phyloP scores from a whole-genome alignment of 2,888 invertebrate species.

The Leistus spinibarbis region DNA sequence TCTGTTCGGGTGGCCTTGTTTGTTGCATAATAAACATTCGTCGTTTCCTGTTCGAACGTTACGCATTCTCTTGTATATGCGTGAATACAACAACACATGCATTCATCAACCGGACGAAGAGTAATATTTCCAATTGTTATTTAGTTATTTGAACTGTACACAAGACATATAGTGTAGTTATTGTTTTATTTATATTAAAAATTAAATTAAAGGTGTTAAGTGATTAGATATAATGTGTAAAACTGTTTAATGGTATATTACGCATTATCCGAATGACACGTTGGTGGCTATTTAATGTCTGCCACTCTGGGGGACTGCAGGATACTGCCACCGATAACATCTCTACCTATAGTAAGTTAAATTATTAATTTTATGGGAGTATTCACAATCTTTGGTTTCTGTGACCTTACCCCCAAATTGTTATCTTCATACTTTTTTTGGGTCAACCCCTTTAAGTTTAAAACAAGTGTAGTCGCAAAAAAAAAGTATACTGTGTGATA shows the following conservation, averaged over 20 bases:
- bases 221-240: no score
- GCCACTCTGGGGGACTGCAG: slow-evolving; percentile 61
- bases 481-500: no score
- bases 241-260: background rate
- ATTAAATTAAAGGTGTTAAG: no score
- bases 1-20: background rate
- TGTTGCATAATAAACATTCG: background rate
- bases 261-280: slow-evolving; percentile 61
- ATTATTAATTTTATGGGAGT: background rate
- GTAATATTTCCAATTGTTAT: no score
- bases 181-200: no score
- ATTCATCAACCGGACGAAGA: no score
- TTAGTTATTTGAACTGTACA: no score
- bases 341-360: slow-evolving; percentile 22
- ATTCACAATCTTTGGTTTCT: no score
- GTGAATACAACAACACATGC: background rate
- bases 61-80: background rate
- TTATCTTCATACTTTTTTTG: background rate
- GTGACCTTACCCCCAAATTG: no score
- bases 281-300: slow-evolving; percentile 70
- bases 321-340: slow-evolving; percentile 2
- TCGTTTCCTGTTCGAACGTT: background rate
- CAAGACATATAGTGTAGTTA: no score
- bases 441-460: no score
- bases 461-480: background rate